Conservation (phyloP, 2,797 vertebrate genomes). For the Xyrichtys novacula region DNA sequence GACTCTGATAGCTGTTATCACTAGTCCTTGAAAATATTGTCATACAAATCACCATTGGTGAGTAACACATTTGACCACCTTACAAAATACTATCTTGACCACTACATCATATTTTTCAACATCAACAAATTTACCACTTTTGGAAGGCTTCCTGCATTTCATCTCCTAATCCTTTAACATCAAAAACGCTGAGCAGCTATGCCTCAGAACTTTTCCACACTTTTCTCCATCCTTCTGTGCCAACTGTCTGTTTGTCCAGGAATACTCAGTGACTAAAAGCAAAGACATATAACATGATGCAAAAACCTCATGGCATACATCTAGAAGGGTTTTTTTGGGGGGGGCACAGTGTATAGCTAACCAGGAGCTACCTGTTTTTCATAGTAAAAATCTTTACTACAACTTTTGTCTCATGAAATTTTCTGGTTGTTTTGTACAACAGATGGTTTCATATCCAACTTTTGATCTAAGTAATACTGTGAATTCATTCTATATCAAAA, state of each 20-base stretch:
- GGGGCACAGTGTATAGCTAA: slow-evolving; percentile 11
- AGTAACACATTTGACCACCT: slow-evolving; percentile 67
- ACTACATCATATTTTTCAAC: slow-evolving; percentile 62
- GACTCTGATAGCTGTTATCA: slow-evolving; percentile 55
- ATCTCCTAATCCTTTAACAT: background rate
- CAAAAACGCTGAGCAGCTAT: background rate
- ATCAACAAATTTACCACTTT: slow-evolving; percentile 35
- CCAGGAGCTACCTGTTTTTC: slow-evolving; percentile 48
- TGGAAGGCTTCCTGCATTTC: slow-evolving; percentile 18
- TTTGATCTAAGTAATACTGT: slow-evolving; percentile 14
- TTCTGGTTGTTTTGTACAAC: background rate
- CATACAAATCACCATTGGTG: slow-evolving; percentile 62
- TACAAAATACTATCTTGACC: slow-evolving; percentile 60
- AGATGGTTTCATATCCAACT: background rate
- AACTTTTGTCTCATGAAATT: background rate
- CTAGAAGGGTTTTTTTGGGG: slow-evolving; percentile 29
- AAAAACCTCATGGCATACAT: slow-evolving; percentile 70
- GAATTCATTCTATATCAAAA: slow-evolving; percentile 54
- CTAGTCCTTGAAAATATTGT: slow-evolving; percentile 55
- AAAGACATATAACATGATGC: slow-evolving; percentile 82
- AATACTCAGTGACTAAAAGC: slow-evolving; percentile 69
- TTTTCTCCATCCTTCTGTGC: slow-evolving; percentile 15
- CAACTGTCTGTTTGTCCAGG: slow-evolving; percentile 71
- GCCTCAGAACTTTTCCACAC: slow-evolving; percentile 9
- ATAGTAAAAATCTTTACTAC: slow-evolving; percentile 31